Conservation (phyloP, 2,113 vertebrate genomes). For the Turdus rufiventris region DNA sequence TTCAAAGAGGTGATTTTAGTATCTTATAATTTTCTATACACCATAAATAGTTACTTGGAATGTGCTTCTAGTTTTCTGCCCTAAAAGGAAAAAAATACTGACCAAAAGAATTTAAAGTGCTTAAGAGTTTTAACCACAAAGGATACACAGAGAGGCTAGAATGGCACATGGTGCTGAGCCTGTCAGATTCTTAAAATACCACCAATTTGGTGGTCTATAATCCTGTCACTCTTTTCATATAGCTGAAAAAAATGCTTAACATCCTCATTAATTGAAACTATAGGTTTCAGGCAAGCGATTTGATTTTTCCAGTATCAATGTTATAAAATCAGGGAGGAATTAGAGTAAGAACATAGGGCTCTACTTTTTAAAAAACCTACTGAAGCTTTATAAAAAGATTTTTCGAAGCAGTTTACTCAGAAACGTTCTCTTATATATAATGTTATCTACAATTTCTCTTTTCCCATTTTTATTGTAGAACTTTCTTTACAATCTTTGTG, state of each 20-base stretch:
- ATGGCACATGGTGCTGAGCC: constrained; percentile 64
- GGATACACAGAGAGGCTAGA: constrained; percentile 64
- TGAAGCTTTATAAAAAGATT: not conserved
- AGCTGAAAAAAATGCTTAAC: constrained; percentile 32
- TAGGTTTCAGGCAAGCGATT: not conserved
- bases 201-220: constrained; percentile 68
- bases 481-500: not conserved
- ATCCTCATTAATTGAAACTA: constrained; percentile 35
- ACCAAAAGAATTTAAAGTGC: constrained; percentile 70
- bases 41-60: constrained; percentile 62
- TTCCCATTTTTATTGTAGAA: not conserved
- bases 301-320: constrained; percentile 12
- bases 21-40: constrained; percentile 58
- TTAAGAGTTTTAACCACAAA: constrained; percentile 68
- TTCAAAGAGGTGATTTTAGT: constrained; percentile 65
- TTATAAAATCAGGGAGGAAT: not conserved
- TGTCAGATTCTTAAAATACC: constrained; percentile 72
- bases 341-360: not conserved
- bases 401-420: not conserved
- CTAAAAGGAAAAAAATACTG: constrained; percentile 58
- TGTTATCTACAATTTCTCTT: not conserved
- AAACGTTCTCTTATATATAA: not conserved
- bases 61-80: constrained; percentile 51
- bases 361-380: not conserved
- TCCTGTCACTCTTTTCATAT: constrained; percentile 63